Percentiles rank a stretch among this genome's conserved stretches.
phyloP scores from a whole-genome alignment of 1,140 invertebrate species.

The Philotrypesis tridentata region DNA sequence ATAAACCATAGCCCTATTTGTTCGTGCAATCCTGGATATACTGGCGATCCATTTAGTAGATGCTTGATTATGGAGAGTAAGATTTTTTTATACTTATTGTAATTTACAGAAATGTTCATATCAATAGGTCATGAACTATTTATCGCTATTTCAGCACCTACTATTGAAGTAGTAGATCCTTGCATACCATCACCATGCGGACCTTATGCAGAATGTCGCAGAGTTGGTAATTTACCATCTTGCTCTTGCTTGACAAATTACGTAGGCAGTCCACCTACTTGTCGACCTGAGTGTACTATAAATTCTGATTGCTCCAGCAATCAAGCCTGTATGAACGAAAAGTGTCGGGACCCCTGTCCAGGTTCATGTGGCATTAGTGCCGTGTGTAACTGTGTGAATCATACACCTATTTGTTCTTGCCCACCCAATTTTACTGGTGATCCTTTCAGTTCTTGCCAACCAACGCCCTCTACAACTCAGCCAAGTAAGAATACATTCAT shows the following conservation, averaged over 20 bases:
- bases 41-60: conserved; percentile 76
- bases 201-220: conserved; percentile 74
- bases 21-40: conserved; percentile 68
- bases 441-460: conserved; percentile 71
- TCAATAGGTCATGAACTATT: too few species aligned
- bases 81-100: conserved; percentile 4
- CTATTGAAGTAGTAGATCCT: conserved; percentile 57
- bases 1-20: conserved; percentile 72
- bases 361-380: conserved; percentile 81
- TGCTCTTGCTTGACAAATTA: conserved; percentile 82
- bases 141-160: conserved; percentile 31
- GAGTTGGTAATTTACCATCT: conserved; percentile 69
- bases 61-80: conserved; percentile 69
- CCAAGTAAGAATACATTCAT: conserved; percentile 4
- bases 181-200: conserved; percentile 73
- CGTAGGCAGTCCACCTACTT: conserved; percentile 82
- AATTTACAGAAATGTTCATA: not conserved
- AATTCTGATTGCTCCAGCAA: conserved; percentile 79
- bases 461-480: conserved; percentile 41
- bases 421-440: conserved; percentile 77
- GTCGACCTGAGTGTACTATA: conserved; percentile 84
- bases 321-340: conserved; percentile 78
- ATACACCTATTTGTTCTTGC: conserved; percentile 79
- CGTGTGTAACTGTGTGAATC: conserved; percentile 79
- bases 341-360: conserved; percentile 80